Evolutionary conservation across 2,888 invertebrate species (phyloP), one percentile per base, ranked within the genome.

Genomic region (Lasioglossum pauxillum): DNA sequence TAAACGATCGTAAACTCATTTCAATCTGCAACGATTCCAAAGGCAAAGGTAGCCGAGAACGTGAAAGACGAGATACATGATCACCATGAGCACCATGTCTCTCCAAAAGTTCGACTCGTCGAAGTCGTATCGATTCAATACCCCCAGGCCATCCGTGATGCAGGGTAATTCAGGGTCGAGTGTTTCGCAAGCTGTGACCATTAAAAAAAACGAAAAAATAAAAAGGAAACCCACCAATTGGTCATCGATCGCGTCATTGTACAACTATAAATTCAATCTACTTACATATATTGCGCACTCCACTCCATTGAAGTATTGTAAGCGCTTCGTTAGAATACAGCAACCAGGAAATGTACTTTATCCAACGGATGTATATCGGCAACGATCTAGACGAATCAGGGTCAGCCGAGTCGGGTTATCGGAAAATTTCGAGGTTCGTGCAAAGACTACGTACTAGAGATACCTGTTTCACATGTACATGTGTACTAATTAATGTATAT

Each of bases 281-380:
- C 96, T 96, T 95, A 98, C 97, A 96, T 89, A 97, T 97, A 93
- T 97, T 97, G 80, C 96, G 96, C 2, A 98, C 96, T 19, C 97
- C 97, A 78, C 97, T 96, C 98, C 98, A 98, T 93, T 98, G 98
- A 23, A 98, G 95, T 88, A 98, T 97, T 76, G 97, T 97, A 95
- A 98, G 96, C 0, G 98, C 97, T 96, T 98, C 98, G 91, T 98
- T 98, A 19, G 98, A 97, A 95, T 98, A 98, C 96, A 98, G 97
- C 92, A 98, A 96, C 98, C 98, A 98, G 0, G 98, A 98, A 8
- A 98, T 93, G 92, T 98, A 97, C 89, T 97, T 97, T 2, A 97
- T 96, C 98, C 98, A 98, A 31, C 96, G 96, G 78, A 98, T 95
- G 86, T 97, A 97, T 92, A 95, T 95, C 5, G 98, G 97, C 91